Evolutionary conservation across 2,888 invertebrate genomes (phyloP).

Genomic region (Leucania comma): DNA sequence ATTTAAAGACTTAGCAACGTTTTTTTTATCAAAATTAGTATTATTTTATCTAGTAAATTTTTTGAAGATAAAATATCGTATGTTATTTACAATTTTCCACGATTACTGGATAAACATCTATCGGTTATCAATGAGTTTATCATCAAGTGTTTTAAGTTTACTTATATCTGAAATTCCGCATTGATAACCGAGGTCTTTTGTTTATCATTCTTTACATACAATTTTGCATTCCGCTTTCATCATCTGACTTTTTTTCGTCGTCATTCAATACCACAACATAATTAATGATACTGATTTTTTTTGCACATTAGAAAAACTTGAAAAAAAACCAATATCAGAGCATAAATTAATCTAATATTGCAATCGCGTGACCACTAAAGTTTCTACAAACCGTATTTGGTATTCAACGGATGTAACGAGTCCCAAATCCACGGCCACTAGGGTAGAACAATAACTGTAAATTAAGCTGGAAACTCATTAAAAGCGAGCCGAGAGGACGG

Average conservation of each 20-base stretch:
- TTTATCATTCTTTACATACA: background rate
- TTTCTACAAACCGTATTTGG: slow-evolving; percentile 73
- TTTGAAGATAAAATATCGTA: slow-evolving; percentile 37
- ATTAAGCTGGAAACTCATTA: slow-evolving; percentile 88
- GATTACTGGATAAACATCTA: slow-evolving; percentile 42
- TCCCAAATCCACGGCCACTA: slow-evolving; percentile 77
- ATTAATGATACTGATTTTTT: background rate
- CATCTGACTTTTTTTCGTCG: background rate
- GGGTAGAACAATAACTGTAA: slow-evolving; percentile 88
- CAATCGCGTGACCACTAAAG: slow-evolving; percentile 71
- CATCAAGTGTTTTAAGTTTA: slow-evolving; percentile 8
- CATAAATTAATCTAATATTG: slow-evolving; percentile 67
- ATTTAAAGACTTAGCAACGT: slow-evolving; percentile 36
- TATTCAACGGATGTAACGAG: slow-evolving; percentile 77
- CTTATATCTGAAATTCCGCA: slow-evolving; percentile 26
- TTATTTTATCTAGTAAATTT: slow-evolving; percentile 40
- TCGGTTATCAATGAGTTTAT: slow-evolving; percentile 41
- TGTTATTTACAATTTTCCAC: slow-evolving; percentile 43
- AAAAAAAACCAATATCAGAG: slow-evolving; percentile 35
- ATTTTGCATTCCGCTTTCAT: background rate
- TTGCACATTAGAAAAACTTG: background rate
- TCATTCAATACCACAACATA: background rate
- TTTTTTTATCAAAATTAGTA: slow-evolving; percentile 21
- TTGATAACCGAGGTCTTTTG: slow-evolving; percentile 25
- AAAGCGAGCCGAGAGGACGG: slow-evolving; percentile 72